Conservation (phyloP, 2,113 vertebrate genomes). For the Hystrix brachyura region DNA sequence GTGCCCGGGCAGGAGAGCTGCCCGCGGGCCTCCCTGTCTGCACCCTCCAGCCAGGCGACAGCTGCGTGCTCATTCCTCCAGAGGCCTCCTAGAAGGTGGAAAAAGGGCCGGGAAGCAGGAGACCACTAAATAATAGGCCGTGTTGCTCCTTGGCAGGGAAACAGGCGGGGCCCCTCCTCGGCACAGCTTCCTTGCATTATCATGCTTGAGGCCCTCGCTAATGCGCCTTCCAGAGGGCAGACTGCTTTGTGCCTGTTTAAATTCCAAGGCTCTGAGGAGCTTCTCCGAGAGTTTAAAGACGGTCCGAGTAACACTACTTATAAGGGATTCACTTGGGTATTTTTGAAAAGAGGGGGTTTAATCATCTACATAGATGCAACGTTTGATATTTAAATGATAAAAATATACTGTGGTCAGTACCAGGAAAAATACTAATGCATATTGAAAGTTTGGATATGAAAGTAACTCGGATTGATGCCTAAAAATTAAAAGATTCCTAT, state of each 20-base stretch:
- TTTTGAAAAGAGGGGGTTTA: constrained; percentile 50
- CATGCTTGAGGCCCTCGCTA: constrained; percentile 8
- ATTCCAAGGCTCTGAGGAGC: background rate
- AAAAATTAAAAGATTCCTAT: constrained; percentile 29
- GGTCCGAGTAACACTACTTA: constrained; percentile 70
- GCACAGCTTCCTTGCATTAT: background rate
- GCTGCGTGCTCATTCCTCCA: constrained; percentile 63
- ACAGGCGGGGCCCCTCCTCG: background rate
- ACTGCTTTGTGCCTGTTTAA: background rate
- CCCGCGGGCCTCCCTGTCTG: background rate
- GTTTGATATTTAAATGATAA: constrained; percentile 1
- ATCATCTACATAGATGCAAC: constrained; percentile 39
- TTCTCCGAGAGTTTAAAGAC: background rate
- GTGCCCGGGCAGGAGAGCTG: background rate
- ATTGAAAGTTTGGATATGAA: constrained; percentile 57
- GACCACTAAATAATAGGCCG: constrained; percentile 2
- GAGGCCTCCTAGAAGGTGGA: background rate
- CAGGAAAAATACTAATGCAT: constrained; percentile 52
- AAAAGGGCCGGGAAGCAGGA: background rate
- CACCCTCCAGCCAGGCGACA: background rate
- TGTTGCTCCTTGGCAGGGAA: constrained; percentile 59
- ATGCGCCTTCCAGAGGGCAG: background rate
- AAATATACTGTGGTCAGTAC: constrained; percentile 40
- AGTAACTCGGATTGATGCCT: constrained; percentile 43
- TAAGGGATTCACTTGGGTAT: constrained; percentile 41